phyloP scores from a whole-genome alignment of 37 sponge, comb jelly and placozoan genomes.

The Haliclona indistincta region DNA sequence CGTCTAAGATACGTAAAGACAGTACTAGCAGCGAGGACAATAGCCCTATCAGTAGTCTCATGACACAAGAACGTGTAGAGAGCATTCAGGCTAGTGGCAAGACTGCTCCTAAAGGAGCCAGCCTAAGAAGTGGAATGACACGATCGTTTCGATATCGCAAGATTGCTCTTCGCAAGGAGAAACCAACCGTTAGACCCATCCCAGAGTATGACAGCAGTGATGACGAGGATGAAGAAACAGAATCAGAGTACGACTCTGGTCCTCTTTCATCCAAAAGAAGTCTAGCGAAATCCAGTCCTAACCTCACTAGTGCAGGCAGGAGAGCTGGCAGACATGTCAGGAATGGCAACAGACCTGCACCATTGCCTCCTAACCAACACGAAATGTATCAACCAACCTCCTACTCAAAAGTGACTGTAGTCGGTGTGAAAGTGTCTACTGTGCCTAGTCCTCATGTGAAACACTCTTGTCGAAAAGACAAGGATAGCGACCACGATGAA shows the following conservation, averaged over 20 bases:
- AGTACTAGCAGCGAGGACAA: not conserved
- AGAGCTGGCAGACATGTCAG: not conserved
- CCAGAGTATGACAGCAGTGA: too few species aligned
- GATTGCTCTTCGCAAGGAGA: not conserved
- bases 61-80: not conserved
- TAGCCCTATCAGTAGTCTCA: not conserved
- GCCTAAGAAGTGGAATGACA: not conserved
- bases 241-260: not conserved
- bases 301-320: not conserved
- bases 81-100: not conserved
- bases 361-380: not conserved
- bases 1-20: not conserved
- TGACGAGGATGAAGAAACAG: not conserved
- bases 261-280: not conserved
- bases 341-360: not conserved
- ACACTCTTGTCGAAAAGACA: too few species aligned
- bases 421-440: not conserved
- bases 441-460: too few species aligned
- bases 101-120: not conserved
- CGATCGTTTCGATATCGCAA: constrained; percentile 2
- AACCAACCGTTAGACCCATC: not conserved
- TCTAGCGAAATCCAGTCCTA: constrained; percentile 7
- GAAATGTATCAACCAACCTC: not conserved
- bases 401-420: constrained; percentile 41
- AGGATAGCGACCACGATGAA: not conserved